These are phyloP conservation scores for Macroteleia sp. DNA, from an alignment of 2,888 invertebrate genomes.

Conservation along the genomic window DNA sequence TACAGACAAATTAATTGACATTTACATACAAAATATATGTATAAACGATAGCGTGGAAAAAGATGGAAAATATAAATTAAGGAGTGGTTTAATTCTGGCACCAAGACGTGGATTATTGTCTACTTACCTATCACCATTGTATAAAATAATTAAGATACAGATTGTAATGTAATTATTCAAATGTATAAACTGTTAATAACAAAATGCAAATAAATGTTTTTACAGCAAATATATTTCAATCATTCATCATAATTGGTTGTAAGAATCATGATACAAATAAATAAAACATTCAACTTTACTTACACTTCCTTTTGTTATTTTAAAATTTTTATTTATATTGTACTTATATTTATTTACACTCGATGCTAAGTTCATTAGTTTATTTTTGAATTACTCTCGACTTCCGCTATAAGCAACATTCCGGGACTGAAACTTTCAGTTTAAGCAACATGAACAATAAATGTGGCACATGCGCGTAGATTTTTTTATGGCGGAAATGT, in stretches of 20 bases:
- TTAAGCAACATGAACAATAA: no score
- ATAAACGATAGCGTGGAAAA: slow-evolving; percentile 46
- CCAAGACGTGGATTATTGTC: slow-evolving; percentile 72
- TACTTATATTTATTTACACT: no score
- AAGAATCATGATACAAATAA: neutral
- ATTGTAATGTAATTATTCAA: slow-evolving; percentile 79
- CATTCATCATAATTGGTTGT: slow-evolving; percentile 35
- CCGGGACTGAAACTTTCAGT: no score
- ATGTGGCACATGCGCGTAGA: no score
- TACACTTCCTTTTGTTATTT: no score
- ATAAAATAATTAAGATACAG: slow-evolving; percentile 77
- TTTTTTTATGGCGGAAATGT: no score
- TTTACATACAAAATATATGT: slow-evolving; percentile 68
- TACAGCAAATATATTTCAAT: slow-evolving; percentile 70
- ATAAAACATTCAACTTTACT: slow-evolving; percentile 17
- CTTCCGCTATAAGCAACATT: no score
- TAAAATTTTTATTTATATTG: no score
- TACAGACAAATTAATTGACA: slow-evolving; percentile 67
- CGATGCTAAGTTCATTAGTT: no score
- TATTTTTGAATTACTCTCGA: no score
- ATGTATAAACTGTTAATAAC: slow-evolving; percentile 83
- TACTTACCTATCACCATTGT: slow-evolving; percentile 75
- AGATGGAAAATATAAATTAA: slow-evolving; percentile 65
- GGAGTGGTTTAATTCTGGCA: slow-evolving; percentile 51
- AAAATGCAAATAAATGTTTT: slow-evolving; percentile 81